Evolutionary conservation across 2,113 vertebrate genomes (phyloP), one percentile per base, ranked within the genome.

Genomic region (Silurus glanis): DNA sequence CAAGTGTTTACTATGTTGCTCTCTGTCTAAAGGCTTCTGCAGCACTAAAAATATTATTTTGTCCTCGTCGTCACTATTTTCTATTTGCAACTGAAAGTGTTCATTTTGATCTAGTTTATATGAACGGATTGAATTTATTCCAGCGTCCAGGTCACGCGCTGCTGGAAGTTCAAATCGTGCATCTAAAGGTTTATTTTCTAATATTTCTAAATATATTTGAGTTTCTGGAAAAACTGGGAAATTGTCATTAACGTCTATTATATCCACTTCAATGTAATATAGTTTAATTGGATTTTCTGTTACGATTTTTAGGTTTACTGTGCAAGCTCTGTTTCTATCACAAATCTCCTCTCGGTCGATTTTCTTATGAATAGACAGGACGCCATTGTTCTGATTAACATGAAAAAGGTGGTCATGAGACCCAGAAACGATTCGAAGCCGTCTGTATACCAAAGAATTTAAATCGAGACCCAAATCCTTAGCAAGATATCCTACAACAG

Each of bases 21-120:
- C 94, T 83, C 90, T 94, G 87, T 95, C 94, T 19, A 94, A 79
- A 7, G 89, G 23, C 87, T 93, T 95, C 0, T 92, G 91, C 75
- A 95, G 81, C 45, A 95, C 87, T 85, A 95, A 74, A 78, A 93
- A 74, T 0, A 93, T 92, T 0, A 93, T 93, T 88, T 94, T 95
- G 6, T 91, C 92, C 74, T 94, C 92, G 0, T 90, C 88, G 3
- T 91, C 87, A 0, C 47, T 64, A 21, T 91, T 83, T 58, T 66
- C 76, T 14, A 87, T 8, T 6, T 90, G 78, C 12, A 92, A 17
- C 6, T 89, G 74, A 88, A 92, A 91, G 64, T 89, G 71, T 0
- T 90, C 87, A 25, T 88, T 92, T 23, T 87, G 87, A 8, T 67
- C 87, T 25, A 92, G 37, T 80, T 85, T 89, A 81, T 91, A 92